Evolutionary conservation across 2,113 vertebrate genomes (phyloP).

Genomic region (Bagarius yarrelli): DNA sequence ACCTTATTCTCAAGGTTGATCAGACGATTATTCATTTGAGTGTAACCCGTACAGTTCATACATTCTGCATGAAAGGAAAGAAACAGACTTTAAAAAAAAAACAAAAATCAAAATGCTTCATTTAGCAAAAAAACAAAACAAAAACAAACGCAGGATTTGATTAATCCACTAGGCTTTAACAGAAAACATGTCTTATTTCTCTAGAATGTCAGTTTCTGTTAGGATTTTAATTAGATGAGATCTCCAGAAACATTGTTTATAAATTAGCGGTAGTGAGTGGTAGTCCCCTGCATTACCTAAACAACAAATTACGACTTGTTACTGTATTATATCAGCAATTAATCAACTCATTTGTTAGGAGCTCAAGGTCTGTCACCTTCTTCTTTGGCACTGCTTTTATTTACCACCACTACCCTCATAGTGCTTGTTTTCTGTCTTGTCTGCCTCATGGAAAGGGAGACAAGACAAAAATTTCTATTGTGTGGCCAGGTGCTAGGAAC

Average conservation of each 20-base stretch:
- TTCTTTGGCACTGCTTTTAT: neutral
- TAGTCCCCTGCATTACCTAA: too few relatives aligned
- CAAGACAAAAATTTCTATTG: constrained; percentile 10
- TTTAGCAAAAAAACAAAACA: neutral
- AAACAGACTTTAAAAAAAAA: constrained; percentile 24
- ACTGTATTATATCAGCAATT: constrained; percentile 43
- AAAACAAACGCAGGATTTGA: neutral
- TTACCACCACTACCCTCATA: constrained; percentile 36
- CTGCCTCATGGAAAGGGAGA: constrained; percentile 32
- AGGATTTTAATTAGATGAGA: constrained; percentile 1
- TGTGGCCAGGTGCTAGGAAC: constrained; percentile 38
- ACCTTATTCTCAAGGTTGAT: constrained; percentile 86
- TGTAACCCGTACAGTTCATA: constrained; percentile 88
- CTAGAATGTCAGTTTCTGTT: neutral
- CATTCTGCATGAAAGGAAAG: constrained; percentile 74
- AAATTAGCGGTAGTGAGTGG: constrained; percentile 14
- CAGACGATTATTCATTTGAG: constrained; percentile 81
- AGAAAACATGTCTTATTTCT: neutral
- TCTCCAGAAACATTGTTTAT: constrained; percentile 10
- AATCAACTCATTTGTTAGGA: constrained; percentile 54
- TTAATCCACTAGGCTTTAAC: too few relatives aligned
- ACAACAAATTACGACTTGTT: constrained; percentile 53
- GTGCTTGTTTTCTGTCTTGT: constrained; percentile 51
- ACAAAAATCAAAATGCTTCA: neutral
- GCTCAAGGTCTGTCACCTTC: constrained; percentile 30